Conservation (phyloP, 92 coral and sea anemone species). For the Blastomussa wellsi region DNA sequence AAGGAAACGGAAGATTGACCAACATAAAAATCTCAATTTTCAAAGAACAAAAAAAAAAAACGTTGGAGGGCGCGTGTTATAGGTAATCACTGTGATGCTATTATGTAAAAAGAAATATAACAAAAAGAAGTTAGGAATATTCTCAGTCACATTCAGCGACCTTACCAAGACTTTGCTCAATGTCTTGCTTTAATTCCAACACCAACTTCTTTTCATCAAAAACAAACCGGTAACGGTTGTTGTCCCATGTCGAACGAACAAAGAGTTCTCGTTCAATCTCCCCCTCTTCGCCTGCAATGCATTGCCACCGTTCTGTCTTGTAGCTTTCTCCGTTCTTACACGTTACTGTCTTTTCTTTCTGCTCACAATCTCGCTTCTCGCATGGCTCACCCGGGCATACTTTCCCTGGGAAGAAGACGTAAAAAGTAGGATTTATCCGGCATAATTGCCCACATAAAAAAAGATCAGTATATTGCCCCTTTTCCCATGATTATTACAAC, state of each 20-base stretch:
- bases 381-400: conserved; percentile 48
- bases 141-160: conserved; percentile 26
- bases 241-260: conserved; percentile 47
- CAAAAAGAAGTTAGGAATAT: too few species aligned
- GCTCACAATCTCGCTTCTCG: conserved; percentile 39
- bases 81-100: too few species aligned
- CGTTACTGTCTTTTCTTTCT: conserved; percentile 30
- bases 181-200: conserved; percentile 36
- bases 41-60: too few species aligned
- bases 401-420: conserved; percentile 29
- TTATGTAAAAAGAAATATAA: too few species aligned
- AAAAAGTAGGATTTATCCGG: conserved; percentile 21
- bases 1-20: too few species aligned
- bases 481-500: too few species aligned
- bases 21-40: too few species aligned
- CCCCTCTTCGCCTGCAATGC: conserved; percentile 29
- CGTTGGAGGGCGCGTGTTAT: too few species aligned
- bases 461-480: too few species aligned
- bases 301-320: conserved; percentile 38
- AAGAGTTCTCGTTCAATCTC: conserved; percentile 27
- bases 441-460: too few species aligned
- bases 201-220: conserved; percentile 38
- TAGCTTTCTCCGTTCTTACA: conserved; percentile 41
- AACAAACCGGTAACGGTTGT: conserved; percentile 40
- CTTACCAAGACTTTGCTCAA: conserved; percentile 38